Evolutionary conservation across 2,888 invertebrate species (phyloP).

Genomic region (Pardosa pseudoannulata): DNA sequence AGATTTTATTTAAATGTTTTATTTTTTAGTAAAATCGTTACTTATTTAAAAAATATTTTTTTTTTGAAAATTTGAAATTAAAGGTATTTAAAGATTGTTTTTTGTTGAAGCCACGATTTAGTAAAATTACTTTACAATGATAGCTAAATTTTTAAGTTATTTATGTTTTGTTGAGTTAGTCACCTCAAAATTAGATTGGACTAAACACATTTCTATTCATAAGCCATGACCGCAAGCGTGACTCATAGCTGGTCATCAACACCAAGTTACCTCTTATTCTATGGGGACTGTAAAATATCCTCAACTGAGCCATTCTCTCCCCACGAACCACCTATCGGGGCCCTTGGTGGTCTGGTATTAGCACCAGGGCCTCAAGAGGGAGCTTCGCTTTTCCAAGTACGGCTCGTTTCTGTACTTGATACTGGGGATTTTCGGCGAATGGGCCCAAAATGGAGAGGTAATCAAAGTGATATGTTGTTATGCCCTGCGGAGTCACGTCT

Average conservation of each 20-base stretch:
- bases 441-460: neutral
- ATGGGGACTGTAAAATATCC: slow-evolving; percentile 6
- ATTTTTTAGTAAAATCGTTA: too few species aligned
- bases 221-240: slow-evolving; percentile 6
- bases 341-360: neutral
- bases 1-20: too few species aligned
- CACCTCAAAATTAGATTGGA: too few species aligned
- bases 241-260: slow-evolving; percentile 1
- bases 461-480: slow-evolving; percentile 13
- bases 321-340: neutral
- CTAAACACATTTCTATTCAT: slow-evolving; percentile 1
- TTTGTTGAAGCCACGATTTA: too few species aligned
- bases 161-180: too few species aligned
- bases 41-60: too few species aligned
- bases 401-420: neutral
- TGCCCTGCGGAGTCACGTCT: neutral
- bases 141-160: too few species aligned
- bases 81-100: too few species aligned
- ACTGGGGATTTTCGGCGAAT: neutral
- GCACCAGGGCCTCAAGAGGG: slow-evolving; percentile 7
- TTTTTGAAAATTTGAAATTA: too few species aligned
- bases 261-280: slow-evolving; percentile 3
- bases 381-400: neutral
- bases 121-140: too few species aligned
- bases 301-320: neutral